Percentiles rank a stretch among this genome's conserved stretches.
Conservation (phyloP, 2,113 vertebrate genomes). For the Holacanthus passer region DNA sequence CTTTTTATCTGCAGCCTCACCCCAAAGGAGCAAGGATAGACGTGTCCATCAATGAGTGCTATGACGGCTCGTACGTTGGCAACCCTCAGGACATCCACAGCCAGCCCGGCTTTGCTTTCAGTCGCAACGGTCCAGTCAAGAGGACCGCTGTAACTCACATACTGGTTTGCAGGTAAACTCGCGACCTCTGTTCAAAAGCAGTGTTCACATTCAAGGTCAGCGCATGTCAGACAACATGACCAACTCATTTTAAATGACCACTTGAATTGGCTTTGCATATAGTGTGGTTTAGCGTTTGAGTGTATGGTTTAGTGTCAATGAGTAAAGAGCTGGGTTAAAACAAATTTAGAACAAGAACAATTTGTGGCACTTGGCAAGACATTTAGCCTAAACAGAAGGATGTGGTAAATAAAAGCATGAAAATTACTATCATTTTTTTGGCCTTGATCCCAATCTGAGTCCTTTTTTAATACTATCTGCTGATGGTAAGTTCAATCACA, state of each 20-base stretch:
- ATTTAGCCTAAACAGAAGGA: neutral
- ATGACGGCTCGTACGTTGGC: slow-evolving; percentile 97
- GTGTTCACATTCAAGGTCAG: neutral
- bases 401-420: too few relatives aligned
- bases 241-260: neutral
- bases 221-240: neutral
- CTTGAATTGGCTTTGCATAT: neutral
- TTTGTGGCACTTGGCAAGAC: neutral
- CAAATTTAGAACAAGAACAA: neutral
- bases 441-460: too few relatives aligned
- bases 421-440: too few relatives aligned
- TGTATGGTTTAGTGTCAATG: too few relatives aligned
- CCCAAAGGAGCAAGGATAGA: slow-evolving; percentile 99
- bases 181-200: neutral
- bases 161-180: slow-evolving; percentile 93
- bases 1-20: slow-evolving; percentile 89
- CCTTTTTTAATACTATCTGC: too few relatives aligned
- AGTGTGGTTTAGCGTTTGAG: neutral
- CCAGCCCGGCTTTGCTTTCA: slow-evolving; percentile 98
- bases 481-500: too few relatives aligned
- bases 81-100: slow-evolving; percentile 99
- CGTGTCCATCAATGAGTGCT: slow-evolving; percentile 99
- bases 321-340: neutral
- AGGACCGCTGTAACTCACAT: slow-evolving; percentile 97
- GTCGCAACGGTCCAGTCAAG: slow-evolving; percentile 97